These are phyloP conservation scores for Helicoverpa assulta DNA, from an alignment of 2,888 invertebrate species.

Conservation along the genomic window DNA sequence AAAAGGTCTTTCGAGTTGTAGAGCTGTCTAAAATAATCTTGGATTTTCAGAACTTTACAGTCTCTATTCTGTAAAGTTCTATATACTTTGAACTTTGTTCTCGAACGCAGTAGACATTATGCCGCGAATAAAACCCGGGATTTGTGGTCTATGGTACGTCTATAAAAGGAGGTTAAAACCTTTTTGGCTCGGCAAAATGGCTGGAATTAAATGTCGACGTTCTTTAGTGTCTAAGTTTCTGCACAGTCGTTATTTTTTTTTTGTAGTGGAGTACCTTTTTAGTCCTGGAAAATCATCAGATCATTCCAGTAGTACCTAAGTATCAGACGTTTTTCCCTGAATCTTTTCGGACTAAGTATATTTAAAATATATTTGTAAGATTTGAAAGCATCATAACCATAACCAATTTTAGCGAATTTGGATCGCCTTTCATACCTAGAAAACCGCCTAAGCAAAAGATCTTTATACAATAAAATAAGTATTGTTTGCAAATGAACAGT, in stretches of 20 bases:
- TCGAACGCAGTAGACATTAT: conserved; percentile 6
- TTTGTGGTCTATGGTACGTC: conserved; percentile 26
- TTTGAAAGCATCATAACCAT: too few species aligned
- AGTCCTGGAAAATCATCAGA: too few species aligned
- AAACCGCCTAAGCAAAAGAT: too few species aligned
- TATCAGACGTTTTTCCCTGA: too few species aligned
- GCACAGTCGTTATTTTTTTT: conserved; percentile 21
- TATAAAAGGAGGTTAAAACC: conserved; percentile 32
- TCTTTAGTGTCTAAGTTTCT: conserved; percentile 14
- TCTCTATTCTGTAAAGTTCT: conserved; percentile 5
- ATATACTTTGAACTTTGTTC: conserved; percentile 27
- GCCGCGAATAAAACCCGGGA: conserved; percentile 25
- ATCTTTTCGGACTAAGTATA: too few species aligned
- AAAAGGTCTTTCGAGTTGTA: neutral
- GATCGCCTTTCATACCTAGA: too few species aligned
- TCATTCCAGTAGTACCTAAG: too few species aligned
- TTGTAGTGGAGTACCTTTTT: neutral
- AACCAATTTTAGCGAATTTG: too few species aligned
- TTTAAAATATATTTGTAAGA: too few species aligned
- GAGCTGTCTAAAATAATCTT: conserved; percentile 4
- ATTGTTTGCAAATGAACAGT: too few species aligned
- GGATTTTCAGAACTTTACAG: neutral
- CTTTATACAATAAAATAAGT: too few species aligned
- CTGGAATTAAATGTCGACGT: conserved; percentile 22
- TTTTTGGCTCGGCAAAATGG: conserved; percentile 26